Conservation (phyloP, 2,797 vertebrate genomes). For the Manis crassicaudata region DNA sequence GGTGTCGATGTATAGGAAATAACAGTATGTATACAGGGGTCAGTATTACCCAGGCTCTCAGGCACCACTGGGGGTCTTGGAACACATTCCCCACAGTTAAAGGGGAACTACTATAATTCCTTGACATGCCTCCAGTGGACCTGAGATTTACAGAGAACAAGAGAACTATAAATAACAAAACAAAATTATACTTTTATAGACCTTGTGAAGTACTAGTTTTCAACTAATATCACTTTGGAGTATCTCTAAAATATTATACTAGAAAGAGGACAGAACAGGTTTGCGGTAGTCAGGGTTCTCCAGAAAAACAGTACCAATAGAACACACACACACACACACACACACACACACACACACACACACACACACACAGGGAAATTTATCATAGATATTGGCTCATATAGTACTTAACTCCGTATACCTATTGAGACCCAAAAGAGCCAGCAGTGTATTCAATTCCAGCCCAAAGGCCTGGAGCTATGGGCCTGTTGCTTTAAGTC, state of each 20-base stretch:
- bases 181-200: not conserved
- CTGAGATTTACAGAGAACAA: not conserved
- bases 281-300: not conserved
- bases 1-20: not conserved
- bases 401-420: no score
- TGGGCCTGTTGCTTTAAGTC: not conserved
- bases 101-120: not conserved
- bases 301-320: not conserved
- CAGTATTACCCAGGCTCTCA: not conserved
- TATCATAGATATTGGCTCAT: not conserved
- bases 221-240: not conserved
- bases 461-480: not conserved
- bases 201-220: not conserved
- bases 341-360: no score
- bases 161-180: not conserved
- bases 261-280: not conserved
- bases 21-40: not conserved
- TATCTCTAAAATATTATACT: not conserved
- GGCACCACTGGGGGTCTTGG: not conserved
- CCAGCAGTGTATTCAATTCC: not conserved
- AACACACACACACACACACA: no score
- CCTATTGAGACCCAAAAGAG: not conserved
- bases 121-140: not conserved
- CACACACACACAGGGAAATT: not conserved
- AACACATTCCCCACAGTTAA: not conserved